A percentile compares a stretch with the other conserved stretches of the same genome.
These are phyloP conservation scores for Agrotis exclamationis DNA, from an alignment of 2,888 invertebrate species.

Conservation along the genomic window DNA sequence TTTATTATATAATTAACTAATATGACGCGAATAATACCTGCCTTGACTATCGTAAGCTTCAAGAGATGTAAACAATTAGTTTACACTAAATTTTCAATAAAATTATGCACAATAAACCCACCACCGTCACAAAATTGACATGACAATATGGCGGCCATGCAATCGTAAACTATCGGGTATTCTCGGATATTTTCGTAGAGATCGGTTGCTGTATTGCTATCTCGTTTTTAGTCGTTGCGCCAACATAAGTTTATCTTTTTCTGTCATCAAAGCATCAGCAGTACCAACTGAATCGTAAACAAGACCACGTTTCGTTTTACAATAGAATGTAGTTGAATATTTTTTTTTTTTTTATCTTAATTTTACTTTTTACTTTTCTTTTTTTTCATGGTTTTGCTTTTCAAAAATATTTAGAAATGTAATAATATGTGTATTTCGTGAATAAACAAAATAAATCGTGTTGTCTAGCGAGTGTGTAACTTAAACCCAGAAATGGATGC, in stretches of 20 bases:
- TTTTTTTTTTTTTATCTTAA: too few species aligned
- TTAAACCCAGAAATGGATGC: too few species aligned
- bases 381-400: too few species aligned
- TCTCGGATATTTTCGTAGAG: conserved; percentile 66
- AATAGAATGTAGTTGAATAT: conserved; percentile 10
- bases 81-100: conserved; percentile 70
- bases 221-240: conserved; percentile 42
- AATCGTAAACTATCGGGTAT: conserved; percentile 72
- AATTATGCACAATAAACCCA: conserved; percentile 75
- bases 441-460: too few species aligned
- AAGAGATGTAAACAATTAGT: conserved; percentile 68
- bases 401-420: too few species aligned
- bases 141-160: conserved; percentile 87
- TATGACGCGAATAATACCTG: conserved; percentile 63
- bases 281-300: conserved; percentile 63
- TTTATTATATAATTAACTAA: conserved; percentile 8
- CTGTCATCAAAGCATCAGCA: conserved; percentile 55
- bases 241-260: conserved; percentile 53
- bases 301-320: conserved; percentile 60
- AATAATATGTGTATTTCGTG: too few species aligned
- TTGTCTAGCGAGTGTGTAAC: too few species aligned
- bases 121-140: conserved; percentile 86
- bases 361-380: too few species aligned
- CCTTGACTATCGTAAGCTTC: conserved; percentile 77
- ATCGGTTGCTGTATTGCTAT: conserved; percentile 55